phyloP scores from a whole-genome alignment of 2,888 invertebrate genomes.

The Pandemis corylana region DNA sequence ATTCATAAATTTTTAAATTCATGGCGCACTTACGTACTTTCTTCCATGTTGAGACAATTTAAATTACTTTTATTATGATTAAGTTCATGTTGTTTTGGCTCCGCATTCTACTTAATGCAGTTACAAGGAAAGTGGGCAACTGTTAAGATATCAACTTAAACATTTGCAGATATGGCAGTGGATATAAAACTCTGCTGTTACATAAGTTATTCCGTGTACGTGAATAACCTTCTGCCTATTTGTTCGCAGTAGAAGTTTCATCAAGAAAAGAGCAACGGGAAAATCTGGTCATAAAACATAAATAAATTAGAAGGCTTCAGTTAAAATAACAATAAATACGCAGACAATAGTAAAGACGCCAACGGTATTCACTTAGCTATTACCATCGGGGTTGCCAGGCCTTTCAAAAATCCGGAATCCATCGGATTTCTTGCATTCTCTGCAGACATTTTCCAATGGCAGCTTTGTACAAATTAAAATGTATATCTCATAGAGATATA shows the following conservation, averaged over 20 bases:
- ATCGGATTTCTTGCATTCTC: too few species aligned
- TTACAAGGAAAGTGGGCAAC: not conserved
- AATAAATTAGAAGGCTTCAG: not conserved
- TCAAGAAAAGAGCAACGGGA: not conserved
- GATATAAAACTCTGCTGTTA: not conserved
- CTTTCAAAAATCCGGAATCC: too few species aligned
- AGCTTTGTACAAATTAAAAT: too few species aligned
- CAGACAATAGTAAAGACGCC: constrained; percentile 14
- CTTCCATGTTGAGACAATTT: not conserved
- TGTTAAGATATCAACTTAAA: not conserved
- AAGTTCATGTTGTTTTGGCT: not conserved
- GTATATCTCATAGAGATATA: too few species aligned
- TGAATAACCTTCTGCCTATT: not conserved
- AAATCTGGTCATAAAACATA: not conserved
- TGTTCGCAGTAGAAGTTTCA: not conserved
- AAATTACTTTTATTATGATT: not conserved
- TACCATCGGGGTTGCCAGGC: not conserved
- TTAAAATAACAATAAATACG: constrained; percentile 11
- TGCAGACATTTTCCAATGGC: too few species aligned
- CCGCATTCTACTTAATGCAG: not conserved
- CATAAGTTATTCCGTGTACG: too few species aligned
- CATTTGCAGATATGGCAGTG: not conserved
- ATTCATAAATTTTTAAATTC: not conserved
- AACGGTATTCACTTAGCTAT: constrained; percentile 35
- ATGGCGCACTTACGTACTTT: not conserved